phyloP scores from a whole-genome alignment of 1,140 invertebrate genomes.

The Dinoponera quadriceps region DNA sequence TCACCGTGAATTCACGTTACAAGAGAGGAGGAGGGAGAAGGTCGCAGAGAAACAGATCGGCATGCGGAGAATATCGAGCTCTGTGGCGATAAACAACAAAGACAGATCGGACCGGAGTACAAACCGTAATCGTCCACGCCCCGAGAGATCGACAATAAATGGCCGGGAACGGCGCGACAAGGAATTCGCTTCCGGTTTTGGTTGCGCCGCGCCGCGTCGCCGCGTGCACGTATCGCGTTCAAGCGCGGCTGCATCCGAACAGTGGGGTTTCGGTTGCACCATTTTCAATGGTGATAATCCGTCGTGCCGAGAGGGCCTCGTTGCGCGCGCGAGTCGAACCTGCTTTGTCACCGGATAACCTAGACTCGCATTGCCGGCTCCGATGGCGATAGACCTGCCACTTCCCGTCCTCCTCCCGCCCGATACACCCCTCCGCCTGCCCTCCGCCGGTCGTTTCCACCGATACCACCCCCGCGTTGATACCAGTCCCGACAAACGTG shows the following conservation, averaged over 20 bases:
- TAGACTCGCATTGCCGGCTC: conserved; percentile 80
- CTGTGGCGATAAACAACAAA: conserved; percentile 26
- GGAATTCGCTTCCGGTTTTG: conserved; percentile 78
- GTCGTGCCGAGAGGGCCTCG: conserved; percentile 66
- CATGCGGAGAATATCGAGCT: too few relatives aligned
- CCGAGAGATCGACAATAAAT: conserved; percentile 69
- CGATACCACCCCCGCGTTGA: conserved; percentile 6
- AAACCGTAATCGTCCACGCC: conserved; percentile 36
- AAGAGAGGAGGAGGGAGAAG: not conserved
- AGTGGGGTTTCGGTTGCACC: conserved; percentile 80
- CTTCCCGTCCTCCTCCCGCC: conserved; percentile 38
- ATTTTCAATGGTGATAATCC: conserved; percentile 83
- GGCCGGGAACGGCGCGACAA: conserved; percentile 61
- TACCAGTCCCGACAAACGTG: conserved; percentile 31
- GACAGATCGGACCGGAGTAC: conserved; percentile 6
- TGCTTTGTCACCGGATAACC: conserved; percentile 83
- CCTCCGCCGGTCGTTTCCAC: conserved; percentile 17
- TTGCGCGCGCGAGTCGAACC: conserved; percentile 71
- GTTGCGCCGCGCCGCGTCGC: conserved; percentile 58
- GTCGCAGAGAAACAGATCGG: too few relatives aligned
- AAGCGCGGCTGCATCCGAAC: conserved; percentile 82
- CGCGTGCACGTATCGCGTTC: conserved; percentile 79
- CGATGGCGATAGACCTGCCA: conserved; percentile 77
- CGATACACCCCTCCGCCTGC: not conserved
- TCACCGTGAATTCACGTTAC: not conserved